phyloP scores from a whole-genome alignment of 1,140 invertebrate genomes.

The Drosophila repleta region DNA sequence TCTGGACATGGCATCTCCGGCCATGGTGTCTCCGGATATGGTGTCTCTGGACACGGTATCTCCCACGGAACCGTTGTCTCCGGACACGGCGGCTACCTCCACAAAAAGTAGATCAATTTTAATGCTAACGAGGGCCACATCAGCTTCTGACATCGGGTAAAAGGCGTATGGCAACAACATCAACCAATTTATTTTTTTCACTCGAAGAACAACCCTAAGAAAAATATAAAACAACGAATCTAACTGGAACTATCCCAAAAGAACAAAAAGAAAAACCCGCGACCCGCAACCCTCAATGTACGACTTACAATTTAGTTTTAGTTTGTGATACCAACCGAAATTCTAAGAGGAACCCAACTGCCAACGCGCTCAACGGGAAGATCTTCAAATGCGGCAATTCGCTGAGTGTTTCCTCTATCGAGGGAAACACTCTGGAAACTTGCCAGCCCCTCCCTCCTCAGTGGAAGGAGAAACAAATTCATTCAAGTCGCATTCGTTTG shows the following conservation, averaged over 20 bases:
- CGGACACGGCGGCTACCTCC: constrained; percentile 75
- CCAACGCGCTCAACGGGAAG: constrained; percentile 21
- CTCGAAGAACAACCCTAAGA: constrained; percentile 8
- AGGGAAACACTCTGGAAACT: constrained; percentile 42
- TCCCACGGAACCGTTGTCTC: constrained; percentile 57
- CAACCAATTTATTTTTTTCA: constrained; percentile 28
- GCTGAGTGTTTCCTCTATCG: constrained; percentile 4
- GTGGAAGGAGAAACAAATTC: not conserved
- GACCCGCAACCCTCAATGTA: constrained; percentile 60
- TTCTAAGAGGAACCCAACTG: constrained; percentile 52
- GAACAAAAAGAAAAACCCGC: not conserved
- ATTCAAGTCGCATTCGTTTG: constrained; percentile 36
- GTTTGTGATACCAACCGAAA: constrained; percentile 82
- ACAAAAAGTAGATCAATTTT: constrained; percentile 81
- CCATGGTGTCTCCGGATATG: constrained; percentile 44
- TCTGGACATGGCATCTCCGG: constrained; percentile 40
- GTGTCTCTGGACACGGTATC: constrained; percentile 43
- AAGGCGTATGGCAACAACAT: constrained; percentile 60
- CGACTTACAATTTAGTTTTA: constrained; percentile 82
- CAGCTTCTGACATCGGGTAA: constrained; percentile 61
- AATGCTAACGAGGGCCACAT: constrained; percentile 59
- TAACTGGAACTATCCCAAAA: constrained; percentile 6
- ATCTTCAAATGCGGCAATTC: constrained; percentile 33
- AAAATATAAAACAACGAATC: constrained; percentile 14
- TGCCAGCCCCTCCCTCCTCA: constrained; percentile 47